These are phyloP conservation scores for Sternotherus odoratus DNA, from an alignment of 2,797 vertebrate species.

Conservation along the genomic window DNA sequence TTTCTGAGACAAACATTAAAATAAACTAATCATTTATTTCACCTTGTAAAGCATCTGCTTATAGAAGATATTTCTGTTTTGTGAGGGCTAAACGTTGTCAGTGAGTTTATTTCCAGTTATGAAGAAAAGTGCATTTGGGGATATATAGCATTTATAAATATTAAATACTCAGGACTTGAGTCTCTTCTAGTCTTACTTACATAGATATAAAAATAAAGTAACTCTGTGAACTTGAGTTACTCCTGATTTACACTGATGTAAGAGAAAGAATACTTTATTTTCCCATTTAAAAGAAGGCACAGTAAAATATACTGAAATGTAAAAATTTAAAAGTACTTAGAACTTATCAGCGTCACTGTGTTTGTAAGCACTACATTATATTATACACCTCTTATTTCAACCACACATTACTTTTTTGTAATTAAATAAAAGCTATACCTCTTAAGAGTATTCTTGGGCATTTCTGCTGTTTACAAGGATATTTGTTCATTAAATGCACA, in stretches of 20 bases:
- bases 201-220: background rate
- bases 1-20: too few species aligned
- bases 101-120: background rate
- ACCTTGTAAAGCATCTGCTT: background rate
- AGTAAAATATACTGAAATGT: background rate
- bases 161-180: background rate
- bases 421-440: background rate
- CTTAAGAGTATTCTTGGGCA: background rate
- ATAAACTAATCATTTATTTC: background rate
- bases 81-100: background rate
- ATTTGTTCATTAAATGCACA: background rate
- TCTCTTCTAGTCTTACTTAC: background rate
- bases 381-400: background rate
- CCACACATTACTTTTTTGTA: accelerated
- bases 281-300: background rate
- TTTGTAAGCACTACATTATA: accelerated
- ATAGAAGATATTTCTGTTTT: background rate
- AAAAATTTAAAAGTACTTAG: background rate
- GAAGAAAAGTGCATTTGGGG: background rate
- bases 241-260: background rate
- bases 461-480: background rate
- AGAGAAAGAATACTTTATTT: background rate
- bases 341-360: accelerated
- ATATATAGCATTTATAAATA: background rate
- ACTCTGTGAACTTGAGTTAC: background rate